Evolutionary conservation across 2,888 invertebrate species (phyloP).

Genomic region (Drosophila merina): DNA sequence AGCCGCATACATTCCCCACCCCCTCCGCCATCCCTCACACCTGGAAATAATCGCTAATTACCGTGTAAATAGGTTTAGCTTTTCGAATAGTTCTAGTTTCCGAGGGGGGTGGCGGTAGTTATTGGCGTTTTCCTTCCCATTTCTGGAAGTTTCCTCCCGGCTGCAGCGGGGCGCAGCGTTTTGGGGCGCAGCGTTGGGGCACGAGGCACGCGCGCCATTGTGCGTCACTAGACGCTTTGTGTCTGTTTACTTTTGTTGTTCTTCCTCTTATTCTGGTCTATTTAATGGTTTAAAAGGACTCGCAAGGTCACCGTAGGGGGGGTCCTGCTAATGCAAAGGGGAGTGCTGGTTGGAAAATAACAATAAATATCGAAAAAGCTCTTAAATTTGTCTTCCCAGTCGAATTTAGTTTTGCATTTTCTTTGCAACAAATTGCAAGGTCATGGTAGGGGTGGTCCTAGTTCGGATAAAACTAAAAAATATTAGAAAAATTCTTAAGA

Average conservation of each 20-base stretch:
- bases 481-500: too few relatives aligned
- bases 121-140: background rate
- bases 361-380: background rate
- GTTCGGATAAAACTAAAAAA: background rate
- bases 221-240: background rate
- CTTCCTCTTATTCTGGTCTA: background rate
- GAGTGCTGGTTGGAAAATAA: background rate
- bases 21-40: background rate
- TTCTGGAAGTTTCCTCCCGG: slow-evolving; percentile 6
- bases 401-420: too few relatives aligned
- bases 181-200: background rate
- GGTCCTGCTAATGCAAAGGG: background rate
- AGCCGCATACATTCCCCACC: slow-evolving; percentile 23
- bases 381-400: too few relatives aligned
- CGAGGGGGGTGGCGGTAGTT: background rate
- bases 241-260: slow-evolving; percentile 12
- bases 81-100: background rate
- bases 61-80: background rate
- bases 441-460: background rate
- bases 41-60: background rate
- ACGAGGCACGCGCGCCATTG: slow-evolving; percentile 4
- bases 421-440: background rate
- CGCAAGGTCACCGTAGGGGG: slow-evolving; percentile 22
- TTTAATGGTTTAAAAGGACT: slow-evolving; percentile 13
- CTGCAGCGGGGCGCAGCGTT: background rate